These are phyloP conservation scores for Parasteatoda lunata DNA, from an alignment of 2,888 invertebrate species.

Conservation along the genomic window DNA sequence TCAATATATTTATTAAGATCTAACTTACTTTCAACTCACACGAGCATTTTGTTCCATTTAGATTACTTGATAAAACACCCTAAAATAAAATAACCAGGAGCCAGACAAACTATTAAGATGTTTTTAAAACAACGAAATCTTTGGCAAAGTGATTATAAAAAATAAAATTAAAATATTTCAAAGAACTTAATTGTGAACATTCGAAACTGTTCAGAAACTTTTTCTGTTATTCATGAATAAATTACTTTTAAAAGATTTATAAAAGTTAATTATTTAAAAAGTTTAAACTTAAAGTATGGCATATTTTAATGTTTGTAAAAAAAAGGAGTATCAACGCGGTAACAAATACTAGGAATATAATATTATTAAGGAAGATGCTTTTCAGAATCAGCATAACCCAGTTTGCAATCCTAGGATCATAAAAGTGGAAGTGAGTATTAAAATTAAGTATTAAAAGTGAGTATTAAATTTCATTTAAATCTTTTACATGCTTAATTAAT, in stretches of 20 bases:
- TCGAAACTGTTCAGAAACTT: neutral
- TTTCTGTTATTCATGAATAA: neutral
- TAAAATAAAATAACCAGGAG: slow-evolving; percentile 50
- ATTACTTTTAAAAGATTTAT: neutral
- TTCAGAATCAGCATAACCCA: too few relatives aligned
- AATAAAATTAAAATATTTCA: neutral
- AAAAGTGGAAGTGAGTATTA: too few relatives aligned
- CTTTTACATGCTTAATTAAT: too few relatives aligned
- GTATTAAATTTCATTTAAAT: too few relatives aligned
- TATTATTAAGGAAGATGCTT: too few relatives aligned
- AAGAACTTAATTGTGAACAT: neutral
- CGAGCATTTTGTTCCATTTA: slow-evolving; percentile 63
- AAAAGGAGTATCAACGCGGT: too few relatives aligned
- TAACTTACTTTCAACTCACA: slow-evolving; percentile 64
- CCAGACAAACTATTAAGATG: slow-evolving; percentile 41
- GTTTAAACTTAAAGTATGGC: neutral
- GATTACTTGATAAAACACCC: slow-evolving; percentile 58
- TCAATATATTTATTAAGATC: slow-evolving; percentile 19
- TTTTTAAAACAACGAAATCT: neutral
- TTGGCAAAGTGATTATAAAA: neutral
- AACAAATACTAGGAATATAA: too few relatives aligned
- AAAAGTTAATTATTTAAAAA: neutral
- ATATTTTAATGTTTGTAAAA: too few relatives aligned
- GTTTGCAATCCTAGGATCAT: too few relatives aligned
- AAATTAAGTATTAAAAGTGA: too few relatives aligned